Conservation (phyloP, 2,113 vertebrate species). For the Dasypus novemcinctus region DNA sequence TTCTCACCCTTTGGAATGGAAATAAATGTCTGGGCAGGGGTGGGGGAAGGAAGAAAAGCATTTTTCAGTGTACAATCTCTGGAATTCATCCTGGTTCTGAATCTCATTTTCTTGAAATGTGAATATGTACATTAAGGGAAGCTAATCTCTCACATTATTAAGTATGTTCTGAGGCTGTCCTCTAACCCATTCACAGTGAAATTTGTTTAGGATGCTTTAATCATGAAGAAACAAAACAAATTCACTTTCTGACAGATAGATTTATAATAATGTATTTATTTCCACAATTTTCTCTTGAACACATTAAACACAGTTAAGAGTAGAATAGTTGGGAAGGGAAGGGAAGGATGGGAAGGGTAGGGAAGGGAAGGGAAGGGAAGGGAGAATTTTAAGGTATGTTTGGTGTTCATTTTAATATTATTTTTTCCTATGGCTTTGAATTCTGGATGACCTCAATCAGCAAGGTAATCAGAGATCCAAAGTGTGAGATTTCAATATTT, state of each 20-base stretch:
- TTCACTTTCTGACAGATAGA: no score
- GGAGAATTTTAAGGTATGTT: no score
- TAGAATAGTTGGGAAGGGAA: no score
- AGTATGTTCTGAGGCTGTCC: background rate
- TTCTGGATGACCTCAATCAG: background rate
- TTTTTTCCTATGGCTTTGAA: background rate
- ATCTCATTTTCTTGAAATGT: no score
- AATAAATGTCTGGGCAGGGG: no score
- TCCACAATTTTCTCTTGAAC: background rate
- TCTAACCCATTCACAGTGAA: rapidly evolving
- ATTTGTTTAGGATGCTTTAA: background rate
- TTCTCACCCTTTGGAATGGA: background rate
- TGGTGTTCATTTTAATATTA: background rate
- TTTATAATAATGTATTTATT: rapidly evolving
- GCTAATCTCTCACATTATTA: rapidly evolving
- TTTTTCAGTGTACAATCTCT: background rate
- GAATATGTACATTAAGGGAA: background rate
- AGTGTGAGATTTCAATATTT: background rate
- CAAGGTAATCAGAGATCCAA: background rate
- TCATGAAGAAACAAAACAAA: background rate
- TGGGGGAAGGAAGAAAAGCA: rapidly evolving
- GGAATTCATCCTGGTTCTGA: rapidly evolving
- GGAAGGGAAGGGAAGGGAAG: no score
- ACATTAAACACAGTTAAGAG: background rate
- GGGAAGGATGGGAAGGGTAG: no score